Percentiles rank a stretch among this genome's conserved stretches.
phyloP scores from a whole-genome alignment of 2,113 vertebrate species.

The Sminthopsis crassicaudata region DNA sequence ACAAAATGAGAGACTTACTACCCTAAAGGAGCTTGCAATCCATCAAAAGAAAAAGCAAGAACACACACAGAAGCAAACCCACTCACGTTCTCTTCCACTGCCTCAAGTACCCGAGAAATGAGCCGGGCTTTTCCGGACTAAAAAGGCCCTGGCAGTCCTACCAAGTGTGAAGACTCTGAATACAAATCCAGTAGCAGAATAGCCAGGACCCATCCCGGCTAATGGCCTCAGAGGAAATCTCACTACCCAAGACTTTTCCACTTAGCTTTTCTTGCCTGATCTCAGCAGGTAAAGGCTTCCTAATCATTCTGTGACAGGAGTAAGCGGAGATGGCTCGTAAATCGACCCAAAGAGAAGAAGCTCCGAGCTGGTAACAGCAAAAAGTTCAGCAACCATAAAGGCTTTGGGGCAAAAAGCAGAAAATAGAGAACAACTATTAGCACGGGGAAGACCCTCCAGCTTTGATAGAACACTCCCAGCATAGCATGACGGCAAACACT shows the following conservation, averaged over 20 bases:
- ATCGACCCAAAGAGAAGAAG: not conserved
- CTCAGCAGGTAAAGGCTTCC: not conserved
- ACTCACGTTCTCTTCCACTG: not conserved
- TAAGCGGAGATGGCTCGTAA: not conserved
- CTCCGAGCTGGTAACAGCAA: too few species aligned
- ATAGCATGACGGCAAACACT: not conserved
- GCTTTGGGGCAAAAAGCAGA: too few species aligned
- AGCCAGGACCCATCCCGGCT: not conserved
- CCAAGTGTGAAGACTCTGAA: not conserved
- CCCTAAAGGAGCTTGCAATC: not conserved
- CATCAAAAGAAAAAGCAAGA: not conserved
- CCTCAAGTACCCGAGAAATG: not conserved
- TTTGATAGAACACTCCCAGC: not conserved
- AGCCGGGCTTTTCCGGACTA: not conserved
- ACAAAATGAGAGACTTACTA: not conserved
- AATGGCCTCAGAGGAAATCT: not conserved
- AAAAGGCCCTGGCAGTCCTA: not conserved
- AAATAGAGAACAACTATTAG: not conserved
- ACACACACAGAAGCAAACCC: not conserved
- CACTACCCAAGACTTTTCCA: too few species aligned
- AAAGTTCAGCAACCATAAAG: not conserved
- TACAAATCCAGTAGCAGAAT: not conserved
- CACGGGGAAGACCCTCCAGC: not conserved
- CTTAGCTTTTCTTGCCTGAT: not conserved
- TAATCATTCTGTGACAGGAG: not conserved